Conservation (phyloP, 2,888 invertebrate genomes). For the Acanthococcus lagerstroemiae region DNA sequence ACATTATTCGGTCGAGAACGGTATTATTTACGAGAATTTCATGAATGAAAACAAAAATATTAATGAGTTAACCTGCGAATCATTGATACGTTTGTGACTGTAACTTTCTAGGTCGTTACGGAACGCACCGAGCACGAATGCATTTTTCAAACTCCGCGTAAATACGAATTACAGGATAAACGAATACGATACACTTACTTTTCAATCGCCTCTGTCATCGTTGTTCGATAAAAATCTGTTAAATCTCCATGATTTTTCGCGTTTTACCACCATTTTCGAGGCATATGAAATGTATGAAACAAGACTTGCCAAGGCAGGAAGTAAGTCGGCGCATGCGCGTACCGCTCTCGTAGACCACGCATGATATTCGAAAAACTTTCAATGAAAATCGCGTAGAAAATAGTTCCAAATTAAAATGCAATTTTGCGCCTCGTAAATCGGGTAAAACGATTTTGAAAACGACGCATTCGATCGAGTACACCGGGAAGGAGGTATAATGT, state of each 20-base stretch:
- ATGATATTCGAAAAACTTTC: conserved; percentile 27
- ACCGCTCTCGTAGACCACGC: conserved; percentile 3
- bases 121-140: background rate
- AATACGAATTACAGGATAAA: background rate
- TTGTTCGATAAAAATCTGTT: conserved; percentile 73
- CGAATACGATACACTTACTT: conserved; percentile 54
- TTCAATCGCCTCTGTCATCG: conserved; percentile 86
- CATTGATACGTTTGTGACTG: conserved; percentile 14
- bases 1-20: no score
- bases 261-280: conserved; percentile 74
- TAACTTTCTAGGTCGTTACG: background rate
- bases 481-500: no score
- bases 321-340: conserved; percentile 22
- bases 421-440: background rate
- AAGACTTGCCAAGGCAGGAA: conserved; percentile 29
- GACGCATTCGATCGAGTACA: no score
- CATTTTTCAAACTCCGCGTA: background rate
- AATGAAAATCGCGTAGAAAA: conserved; percentile 25
- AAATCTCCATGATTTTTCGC: conserved; percentile 71
- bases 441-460: background rate
- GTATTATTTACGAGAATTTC: background rate
- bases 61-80: conserved; percentile 20
- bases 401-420: conserved; percentile 6
- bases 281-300: conserved; percentile 42
- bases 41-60: conserved; percentile 18